Evolutionary conservation across 1,140 invertebrate species (phyloP), one percentile per base, ranked within the genome.

Genomic region (Tetramorium simillimum): DNA sequence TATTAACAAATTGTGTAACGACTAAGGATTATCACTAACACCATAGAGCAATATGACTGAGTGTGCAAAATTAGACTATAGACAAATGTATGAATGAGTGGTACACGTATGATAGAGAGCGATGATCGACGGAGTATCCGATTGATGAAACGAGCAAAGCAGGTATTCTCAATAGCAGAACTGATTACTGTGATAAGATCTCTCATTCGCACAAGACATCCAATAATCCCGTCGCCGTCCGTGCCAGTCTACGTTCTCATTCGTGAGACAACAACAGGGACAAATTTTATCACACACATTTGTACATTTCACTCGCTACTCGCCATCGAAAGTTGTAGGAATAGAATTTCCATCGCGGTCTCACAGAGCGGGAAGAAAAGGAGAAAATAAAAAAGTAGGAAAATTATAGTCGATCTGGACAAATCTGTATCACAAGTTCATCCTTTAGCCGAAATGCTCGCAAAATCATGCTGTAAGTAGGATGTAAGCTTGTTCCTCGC

Each of bases 41-140:
- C n/a, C 24, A 18, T 89, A 89, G 67, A 78, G 69, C 82, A 75
- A 86, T 81, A 81, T 67, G 75, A 73, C 49, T 86, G 73, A 80
- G 51, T 86, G 51, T 89, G 67, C 67, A 89, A 86, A 86, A 89
- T 65, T 75, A 89, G 33, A 85, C 51, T 85, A 78, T 73, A 85
- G 40, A 67, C 46, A 67, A 81, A 75, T 58, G 49, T 86, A 78
- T 86, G 76, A 63, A 62, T 58, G 63, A 76, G 21, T 72, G 51
- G 6, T 70, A 85, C 49, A 18, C 51, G 65, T 46, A 56, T 46
- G 43, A 51, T 12, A 51, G 63, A 76, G 18, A 49, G 28, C 24
- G 40, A 78, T 62, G 56, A 80, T 72, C 28, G 75, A 80, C 40
- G 16, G n/a, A 73, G 14, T 56, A 73, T 53, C 24, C 28, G 51